Conservation (phyloP, 2,888 invertebrate species). For the Sphaerophoria rueppellii region DNA sequence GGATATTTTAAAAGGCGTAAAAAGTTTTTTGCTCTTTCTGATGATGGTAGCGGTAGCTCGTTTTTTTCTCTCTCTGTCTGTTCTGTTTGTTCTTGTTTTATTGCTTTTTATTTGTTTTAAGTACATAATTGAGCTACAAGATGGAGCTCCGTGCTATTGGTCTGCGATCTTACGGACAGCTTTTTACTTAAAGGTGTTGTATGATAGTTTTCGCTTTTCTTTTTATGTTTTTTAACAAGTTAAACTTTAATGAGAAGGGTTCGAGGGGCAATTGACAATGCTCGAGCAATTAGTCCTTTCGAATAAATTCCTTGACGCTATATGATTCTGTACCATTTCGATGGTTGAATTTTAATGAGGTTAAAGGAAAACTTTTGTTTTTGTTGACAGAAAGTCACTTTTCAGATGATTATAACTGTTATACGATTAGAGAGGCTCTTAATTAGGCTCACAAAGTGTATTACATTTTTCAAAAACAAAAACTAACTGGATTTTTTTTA, state of each 20-base stretch:
- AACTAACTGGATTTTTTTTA: too few species aligned
- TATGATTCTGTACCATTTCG: neutral
- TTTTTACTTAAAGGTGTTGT: conserved; percentile 11
- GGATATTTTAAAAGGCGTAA: neutral
- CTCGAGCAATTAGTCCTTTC: neutral
- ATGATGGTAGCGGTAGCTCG: neutral
- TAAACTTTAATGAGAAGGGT: neutral
- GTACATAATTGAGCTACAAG: conserved; percentile 24
- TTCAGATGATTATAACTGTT: too few species aligned
- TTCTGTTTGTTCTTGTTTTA: neutral
- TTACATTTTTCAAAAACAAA: too few species aligned
- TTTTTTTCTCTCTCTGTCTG: neutral
- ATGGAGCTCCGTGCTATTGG: neutral
- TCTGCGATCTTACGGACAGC: neutral
- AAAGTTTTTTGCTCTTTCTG: neutral
- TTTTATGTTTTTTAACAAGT: neutral
- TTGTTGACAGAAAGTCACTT: too few species aligned
- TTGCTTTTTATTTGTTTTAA: conserved; percentile 17
- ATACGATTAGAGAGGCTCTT: too few species aligned
- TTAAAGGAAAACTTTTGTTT: neutral
- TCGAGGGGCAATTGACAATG: neutral
- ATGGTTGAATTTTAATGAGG: neutral
- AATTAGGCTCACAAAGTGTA: too few species aligned
- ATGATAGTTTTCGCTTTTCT: conserved; percentile 5
- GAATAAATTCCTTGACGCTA: neutral